phyloP scores from a whole-genome alignment of 2,888 invertebrate genomes.

The Aporophyla lueneburgensis region DNA sequence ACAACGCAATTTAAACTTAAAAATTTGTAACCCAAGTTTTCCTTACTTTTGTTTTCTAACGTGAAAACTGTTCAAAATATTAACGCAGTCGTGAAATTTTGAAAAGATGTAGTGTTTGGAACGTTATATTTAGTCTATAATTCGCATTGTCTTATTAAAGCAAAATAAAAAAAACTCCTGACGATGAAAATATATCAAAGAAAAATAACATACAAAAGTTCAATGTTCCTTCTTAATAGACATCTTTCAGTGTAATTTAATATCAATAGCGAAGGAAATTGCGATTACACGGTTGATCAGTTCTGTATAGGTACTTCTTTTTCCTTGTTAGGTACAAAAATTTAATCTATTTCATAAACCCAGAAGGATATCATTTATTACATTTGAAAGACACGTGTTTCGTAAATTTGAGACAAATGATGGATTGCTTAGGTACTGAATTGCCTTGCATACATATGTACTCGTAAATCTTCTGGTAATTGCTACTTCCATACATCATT shows the following conservation, averaged over 20 bases:
- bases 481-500: too few species aligned
- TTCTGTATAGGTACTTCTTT: conserved; percentile 4
- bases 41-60: conserved; percentile 14
- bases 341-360: conserved; percentile 18
- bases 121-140: neutral
- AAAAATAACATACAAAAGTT: conserved; percentile 3
- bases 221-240: neutral
- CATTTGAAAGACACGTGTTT: too few species aligned
- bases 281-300: conserved; percentile 5
- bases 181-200: neutral
- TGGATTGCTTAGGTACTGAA: too few species aligned
- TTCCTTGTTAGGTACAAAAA: conserved; percentile 11
- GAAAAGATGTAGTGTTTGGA: neutral
- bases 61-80: conserved; percentile 15
- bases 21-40: conserved; percentile 21
- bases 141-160: neutral
- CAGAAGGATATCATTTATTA: too few species aligned
- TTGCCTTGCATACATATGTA: too few species aligned
- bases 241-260: conserved; percentile 5
- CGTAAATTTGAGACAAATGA: too few species aligned
- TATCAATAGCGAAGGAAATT: conserved; percentile 28
- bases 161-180: too few species aligned
- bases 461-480: too few species aligned
- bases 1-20: conserved; percentile 15
- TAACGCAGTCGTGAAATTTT: neutral